Base-by-base conservation (phyloP, 2,888 invertebrate genomes). In the Sycophila texana region DNA sequence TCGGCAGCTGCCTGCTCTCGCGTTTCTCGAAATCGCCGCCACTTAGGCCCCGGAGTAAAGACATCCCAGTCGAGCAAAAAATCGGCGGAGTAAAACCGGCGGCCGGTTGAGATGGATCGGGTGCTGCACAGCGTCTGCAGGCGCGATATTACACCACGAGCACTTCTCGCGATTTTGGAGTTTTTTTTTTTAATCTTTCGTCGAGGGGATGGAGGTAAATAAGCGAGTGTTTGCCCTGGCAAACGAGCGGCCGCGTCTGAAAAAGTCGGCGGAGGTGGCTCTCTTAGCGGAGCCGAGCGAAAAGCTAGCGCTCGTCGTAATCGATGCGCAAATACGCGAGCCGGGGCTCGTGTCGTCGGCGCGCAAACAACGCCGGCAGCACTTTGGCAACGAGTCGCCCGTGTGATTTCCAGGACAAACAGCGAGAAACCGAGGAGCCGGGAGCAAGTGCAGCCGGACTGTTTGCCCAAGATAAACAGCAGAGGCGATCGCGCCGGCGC, bases 301-400 rank as follows among this genome's bases (percentile, higher is more conserved):
- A 72, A 72, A 58, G 58, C 65, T 58, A 66, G 20, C 61, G 51
- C 49, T n/a, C 75, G 53, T 68, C 71, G 63, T 78, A 78, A 78
- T 78, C 73, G 78, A 74, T 74, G 68, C 68, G 78, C 78, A 78
- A 78, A 78, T 73, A 78, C 39, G 39, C 39, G n/a, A 18, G n/a
- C 53, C 61, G 51, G 20, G 58, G 18, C 67, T 55, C 3, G 3
- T 53, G 5, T 20, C 49, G 60, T 60, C 51, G 39, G 49, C 39
- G 53, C 39, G 63, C 63, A 61, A 76, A 70, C 63, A 76, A 39
- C 39, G 10, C 53, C 12, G 4, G 53, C 16, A 26, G 51, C 67
- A 51, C 67, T 67, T 74, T 66, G 58, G 22, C 49, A 68, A 49
- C n/a, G n/a, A 63, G 70, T 70, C 51, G n/a, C 57, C 60, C 39